These are phyloP conservation scores for Stomorhina lunata DNA, from an alignment of 2,888 invertebrate species.

Conservation along the genomic window DNA sequence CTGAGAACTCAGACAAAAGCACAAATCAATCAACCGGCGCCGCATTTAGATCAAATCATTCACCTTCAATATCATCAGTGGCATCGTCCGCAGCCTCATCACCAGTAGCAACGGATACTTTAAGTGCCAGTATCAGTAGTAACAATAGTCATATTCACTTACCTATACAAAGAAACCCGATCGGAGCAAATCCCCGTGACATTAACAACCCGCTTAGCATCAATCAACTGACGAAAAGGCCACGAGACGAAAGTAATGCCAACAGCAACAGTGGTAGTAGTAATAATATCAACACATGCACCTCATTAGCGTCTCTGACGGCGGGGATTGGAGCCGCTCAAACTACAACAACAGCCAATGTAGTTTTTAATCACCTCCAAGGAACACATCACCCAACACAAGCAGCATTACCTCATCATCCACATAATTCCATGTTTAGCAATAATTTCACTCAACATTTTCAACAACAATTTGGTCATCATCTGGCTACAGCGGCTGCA, in stretches of 20 bases:
- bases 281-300: constrained; percentile 66
- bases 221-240: constrained; percentile 89
- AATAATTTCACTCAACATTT: constrained; percentile 76
- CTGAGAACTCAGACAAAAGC: constrained; percentile 46
- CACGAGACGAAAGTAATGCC: constrained; percentile 73
- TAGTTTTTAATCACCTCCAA: constrained; percentile 43
- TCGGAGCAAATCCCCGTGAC: constrained; percentile 94
- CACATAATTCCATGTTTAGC: constrained; percentile 70
- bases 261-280: constrained; percentile 65
- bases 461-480: constrained; percentile 75
- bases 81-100: constrained; percentile 72
- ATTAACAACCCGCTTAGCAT: constrained; percentile 95
- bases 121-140: constrained; percentile 66
- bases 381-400: constrained; percentile 46
- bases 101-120: constrained; percentile 68
- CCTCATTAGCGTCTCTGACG: neutral
- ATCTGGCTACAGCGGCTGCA: constrained; percentile 70
- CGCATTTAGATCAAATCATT: constrained; percentile 22
- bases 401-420: constrained; percentile 45
- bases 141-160: constrained; percentile 43
- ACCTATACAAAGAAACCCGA: constrained; percentile 84
- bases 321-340: constrained; percentile 16
- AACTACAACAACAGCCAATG: constrained; percentile 49
- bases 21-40: constrained; percentile 18
- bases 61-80: constrained; percentile 59